Evolutionary conservation across 2,888 invertebrate genomes (phyloP).

Genomic region (Augiades crinisus): DNA sequence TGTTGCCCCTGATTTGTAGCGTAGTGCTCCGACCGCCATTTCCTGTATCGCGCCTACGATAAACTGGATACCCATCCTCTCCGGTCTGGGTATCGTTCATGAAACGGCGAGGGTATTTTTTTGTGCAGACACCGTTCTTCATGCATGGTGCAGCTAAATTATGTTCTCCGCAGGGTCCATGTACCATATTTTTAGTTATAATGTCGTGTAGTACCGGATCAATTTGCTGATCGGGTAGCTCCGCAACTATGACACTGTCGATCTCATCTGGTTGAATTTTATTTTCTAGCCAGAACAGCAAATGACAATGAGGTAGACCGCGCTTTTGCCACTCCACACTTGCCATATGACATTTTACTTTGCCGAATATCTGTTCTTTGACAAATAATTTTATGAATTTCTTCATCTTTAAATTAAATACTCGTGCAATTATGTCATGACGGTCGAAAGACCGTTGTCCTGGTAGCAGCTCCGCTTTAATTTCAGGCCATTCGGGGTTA

Average conservation of each 20-base stretch:
- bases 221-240: conserved; percentile 2
- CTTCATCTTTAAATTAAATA: conserved; percentile 36
- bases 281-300: conserved; percentile 31
- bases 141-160: conserved; percentile 30
- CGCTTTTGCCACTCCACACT: conserved; percentile 35
- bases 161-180: conserved; percentile 30
- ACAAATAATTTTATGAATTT: conserved; percentile 31
- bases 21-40: conserved; percentile 33
- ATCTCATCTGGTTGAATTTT: conserved; percentile 29
- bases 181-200: conserved; percentile 31
- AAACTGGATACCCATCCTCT: conserved; percentile 27
- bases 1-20: conserved; percentile 4
- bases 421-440: conserved; percentile 33
- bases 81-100: conserved; percentile 40
- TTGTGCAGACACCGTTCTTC: conserved; percentile 46
- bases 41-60: conserved; percentile 37
- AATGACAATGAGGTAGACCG: conserved; percentile 32
- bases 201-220: conserved; percentile 27
- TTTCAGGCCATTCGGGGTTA: conserved; percentile 31
- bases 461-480: conserved; percentile 29
- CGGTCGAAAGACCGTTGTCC: conserved; percentile 31
- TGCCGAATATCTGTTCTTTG: conserved; percentile 32
- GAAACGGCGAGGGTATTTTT: conserved; percentile 40
- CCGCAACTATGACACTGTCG: conserved; percentile 26
- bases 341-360: conserved; percentile 14